phyloP scores from a whole-genome alignment of 2,797 vertebrate genomes.

The Enteromius treurensis region DNA sequence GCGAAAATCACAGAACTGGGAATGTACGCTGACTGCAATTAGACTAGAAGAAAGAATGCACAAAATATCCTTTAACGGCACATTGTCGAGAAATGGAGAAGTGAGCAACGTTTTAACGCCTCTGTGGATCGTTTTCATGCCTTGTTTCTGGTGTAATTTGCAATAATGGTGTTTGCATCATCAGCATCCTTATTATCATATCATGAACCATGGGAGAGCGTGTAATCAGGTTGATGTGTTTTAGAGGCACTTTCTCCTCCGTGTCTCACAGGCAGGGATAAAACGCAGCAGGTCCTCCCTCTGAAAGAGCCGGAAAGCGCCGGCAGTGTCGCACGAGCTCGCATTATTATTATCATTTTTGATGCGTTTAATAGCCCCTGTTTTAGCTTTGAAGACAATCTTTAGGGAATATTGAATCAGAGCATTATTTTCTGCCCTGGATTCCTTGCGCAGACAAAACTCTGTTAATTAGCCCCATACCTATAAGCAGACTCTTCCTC shows the following conservation, averaged over 20 bases:
- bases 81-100: constrained; percentile 58
- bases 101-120: constrained; percentile 53
- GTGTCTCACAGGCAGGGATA: constrained; percentile 43
- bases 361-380: constrained; percentile 79
- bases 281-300: constrained; percentile 47
- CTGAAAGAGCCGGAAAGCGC: constrained; percentile 64
- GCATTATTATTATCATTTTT: constrained; percentile 77
- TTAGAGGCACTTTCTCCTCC: constrained; percentile 52
- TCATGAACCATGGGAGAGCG: constrained; percentile 48
- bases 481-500: constrained; percentile 79
- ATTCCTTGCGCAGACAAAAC: constrained; percentile 79
- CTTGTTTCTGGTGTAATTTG: constrained; percentile 59
- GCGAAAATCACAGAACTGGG: constrained; percentile 64
- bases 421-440: constrained; percentile 76
- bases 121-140: constrained; percentile 53
- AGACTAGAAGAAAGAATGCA: constrained; percentile 60
- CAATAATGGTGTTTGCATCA: constrained; percentile 62
- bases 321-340: constrained; percentile 69
- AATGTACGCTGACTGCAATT: constrained; percentile 61
- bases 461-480: constrained; percentile 83
- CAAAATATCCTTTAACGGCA: constrained; percentile 59
- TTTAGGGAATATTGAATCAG: constrained; percentile 81
- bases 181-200: constrained; percentile 57
- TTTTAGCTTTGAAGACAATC: constrained; percentile 82
- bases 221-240: constrained; percentile 57